Percentiles rank a stretch among this genome's conserved stretches.
Conservation (phyloP, 2,113 vertebrate genomes). For the Lynx canadensis region DNA sequence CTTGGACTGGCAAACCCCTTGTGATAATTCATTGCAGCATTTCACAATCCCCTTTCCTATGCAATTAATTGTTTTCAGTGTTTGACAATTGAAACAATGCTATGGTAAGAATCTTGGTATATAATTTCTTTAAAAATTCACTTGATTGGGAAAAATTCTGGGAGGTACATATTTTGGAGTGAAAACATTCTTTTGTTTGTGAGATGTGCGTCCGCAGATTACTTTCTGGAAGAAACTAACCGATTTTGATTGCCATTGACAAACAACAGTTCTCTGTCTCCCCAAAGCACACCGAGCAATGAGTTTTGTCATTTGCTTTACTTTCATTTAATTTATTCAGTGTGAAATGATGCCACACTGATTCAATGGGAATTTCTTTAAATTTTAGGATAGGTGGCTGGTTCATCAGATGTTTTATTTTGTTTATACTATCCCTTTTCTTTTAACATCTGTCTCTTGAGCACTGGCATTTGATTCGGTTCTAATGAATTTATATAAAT, state of each 20-base stretch:
- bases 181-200: not conserved
- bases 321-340: not conserved
- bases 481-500: not conserved
- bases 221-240: not conserved
- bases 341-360: not conserved
- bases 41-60: not conserved
- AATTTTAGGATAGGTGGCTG: not conserved
- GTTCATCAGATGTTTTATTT: not conserved
- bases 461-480: not conserved
- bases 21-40: not conserved
- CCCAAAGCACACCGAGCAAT: not conserved
- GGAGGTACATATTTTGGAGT: not conserved
- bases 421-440: not conserved
- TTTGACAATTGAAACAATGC: not conserved
- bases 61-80: not conserved
- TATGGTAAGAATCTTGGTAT: not conserved
- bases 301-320: not conserved
- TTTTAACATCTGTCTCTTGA: not conserved
- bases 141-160: not conserved
- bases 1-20: not conserved
- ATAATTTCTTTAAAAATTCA: not conserved
- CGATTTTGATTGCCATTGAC: not conserved
- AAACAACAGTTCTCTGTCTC: not conserved
- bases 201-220: too few species aligned
- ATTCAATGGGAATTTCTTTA: slow-evolving; percentile 28